A percentile compares a stretch with the other conserved stretches of the same genome.
Evolutionary conservation across 2,797 vertebrate species (phyloP).

Genomic region (Gymnocypris eckloni): DNA sequence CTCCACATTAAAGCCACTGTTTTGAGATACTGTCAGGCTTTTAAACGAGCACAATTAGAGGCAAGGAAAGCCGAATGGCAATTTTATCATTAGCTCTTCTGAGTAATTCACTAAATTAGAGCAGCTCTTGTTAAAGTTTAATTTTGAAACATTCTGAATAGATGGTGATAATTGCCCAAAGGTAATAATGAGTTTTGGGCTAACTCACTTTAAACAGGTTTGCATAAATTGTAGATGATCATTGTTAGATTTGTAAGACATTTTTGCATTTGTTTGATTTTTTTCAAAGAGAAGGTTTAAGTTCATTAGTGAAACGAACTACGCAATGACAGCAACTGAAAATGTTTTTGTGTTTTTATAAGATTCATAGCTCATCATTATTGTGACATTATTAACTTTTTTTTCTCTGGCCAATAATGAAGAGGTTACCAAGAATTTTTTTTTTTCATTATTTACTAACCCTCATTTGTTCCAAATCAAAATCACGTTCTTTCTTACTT

Average conservation of each 20-base stretch:
- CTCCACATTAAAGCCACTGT: constrained; percentile 34
- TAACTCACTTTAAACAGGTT: constrained; percentile 44
- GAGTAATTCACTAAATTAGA: constrained; percentile 54
- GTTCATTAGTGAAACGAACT: constrained; percentile 21
- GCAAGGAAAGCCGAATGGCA: constrained; percentile 52
- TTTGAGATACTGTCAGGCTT: constrained; percentile 53
- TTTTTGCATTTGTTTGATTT: constrained; percentile 35
- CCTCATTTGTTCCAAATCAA: neutral
- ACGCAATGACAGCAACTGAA: constrained; percentile 6
- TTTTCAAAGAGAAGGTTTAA: constrained; percentile 8
- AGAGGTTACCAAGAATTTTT: neutral
- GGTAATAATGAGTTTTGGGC: constrained; percentile 33
- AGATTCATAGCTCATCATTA: constrained; percentile 11
- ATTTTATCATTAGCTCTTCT: constrained; percentile 59
- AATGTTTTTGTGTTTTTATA: neutral
- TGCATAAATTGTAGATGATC: constrained; percentile 37
- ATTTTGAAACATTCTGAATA: constrained; percentile 51
- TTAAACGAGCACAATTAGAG: constrained; percentile 54
- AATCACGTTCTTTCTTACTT: neutral
- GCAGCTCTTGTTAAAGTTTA: constrained; percentile 55
- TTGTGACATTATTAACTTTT: neutral
- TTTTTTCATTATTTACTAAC: neutral
- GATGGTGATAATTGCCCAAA: constrained; percentile 36
- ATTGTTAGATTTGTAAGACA: constrained; percentile 9
- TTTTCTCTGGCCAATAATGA: neutral